Conservation (phyloP, 2,113 vertebrate species). For the Acanthochromis polyacanthus region DNA sequence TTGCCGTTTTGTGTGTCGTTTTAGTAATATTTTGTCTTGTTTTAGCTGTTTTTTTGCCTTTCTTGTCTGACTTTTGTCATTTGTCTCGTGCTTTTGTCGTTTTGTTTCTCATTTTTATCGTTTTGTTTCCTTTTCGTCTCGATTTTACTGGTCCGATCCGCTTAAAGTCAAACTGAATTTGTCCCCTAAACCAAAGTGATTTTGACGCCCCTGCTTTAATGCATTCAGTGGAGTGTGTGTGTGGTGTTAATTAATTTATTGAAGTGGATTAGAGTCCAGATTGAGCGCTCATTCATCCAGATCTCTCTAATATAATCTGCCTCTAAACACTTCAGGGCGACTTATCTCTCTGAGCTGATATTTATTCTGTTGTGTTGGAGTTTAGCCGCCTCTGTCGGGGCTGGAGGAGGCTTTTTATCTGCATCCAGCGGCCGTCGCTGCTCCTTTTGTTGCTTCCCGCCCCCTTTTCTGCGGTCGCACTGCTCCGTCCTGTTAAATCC, state of each 20-base stretch:
- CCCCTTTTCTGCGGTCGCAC: conserved; percentile 44
- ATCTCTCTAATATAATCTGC: conserved; percentile 79
- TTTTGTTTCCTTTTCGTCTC: no score
- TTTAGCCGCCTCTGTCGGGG: conserved; percentile 59
- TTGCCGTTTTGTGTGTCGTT: no score
- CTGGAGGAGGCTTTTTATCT: conserved; percentile 67
- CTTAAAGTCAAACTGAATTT: no score
- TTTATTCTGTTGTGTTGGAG: conserved; percentile 67
- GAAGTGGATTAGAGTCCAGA: conserved; percentile 74
- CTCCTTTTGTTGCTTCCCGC: conserved; percentile 60
- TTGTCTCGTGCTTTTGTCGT: no score
- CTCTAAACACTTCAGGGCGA: conserved; percentile 71
- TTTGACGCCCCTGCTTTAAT: conserved; percentile 6
- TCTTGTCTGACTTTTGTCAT: no score
- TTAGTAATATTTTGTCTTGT: no score
- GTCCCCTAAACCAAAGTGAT: no score
- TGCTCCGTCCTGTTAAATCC: conserved; percentile 68
- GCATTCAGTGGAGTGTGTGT: conserved; percentile 48
- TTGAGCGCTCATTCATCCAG: conserved; percentile 70
- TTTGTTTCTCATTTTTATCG: no score
- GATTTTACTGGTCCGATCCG: no score
- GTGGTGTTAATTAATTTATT: conserved; percentile 72
- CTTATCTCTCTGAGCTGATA: conserved; percentile 72
- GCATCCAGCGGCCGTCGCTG: conserved; percentile 55
- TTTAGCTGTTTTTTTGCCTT: no score